A percentile compares a stretch with the other conserved stretches of the same genome.
Evolutionary conservation across 2,797 vertebrate genomes (phyloP).

Genomic region (Anabacerthia variegaticeps): DNA sequence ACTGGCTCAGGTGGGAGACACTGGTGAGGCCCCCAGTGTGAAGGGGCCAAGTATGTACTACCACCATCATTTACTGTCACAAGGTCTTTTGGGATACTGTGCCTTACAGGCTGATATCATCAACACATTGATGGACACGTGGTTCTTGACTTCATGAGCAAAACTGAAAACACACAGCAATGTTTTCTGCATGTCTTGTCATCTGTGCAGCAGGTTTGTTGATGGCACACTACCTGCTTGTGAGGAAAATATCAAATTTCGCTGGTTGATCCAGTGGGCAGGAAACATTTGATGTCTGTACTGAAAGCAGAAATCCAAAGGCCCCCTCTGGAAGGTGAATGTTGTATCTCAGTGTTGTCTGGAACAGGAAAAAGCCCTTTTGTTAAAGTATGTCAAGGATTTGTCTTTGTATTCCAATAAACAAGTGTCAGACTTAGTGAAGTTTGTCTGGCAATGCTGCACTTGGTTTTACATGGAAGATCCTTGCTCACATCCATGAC

Average conservation of each 20-base stretch:
- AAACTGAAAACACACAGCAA: neutral
- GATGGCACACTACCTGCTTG: slow-evolving; percentile 52
- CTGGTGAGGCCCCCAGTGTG: neutral
- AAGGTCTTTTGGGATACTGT: neutral
- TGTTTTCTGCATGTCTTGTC: neutral
- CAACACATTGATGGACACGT: neutral
- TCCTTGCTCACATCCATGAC: neutral
- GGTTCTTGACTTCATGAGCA: neutral
- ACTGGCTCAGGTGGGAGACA: neutral
- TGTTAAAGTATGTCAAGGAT: neutral
- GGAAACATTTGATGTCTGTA: slow-evolving; percentile 51
- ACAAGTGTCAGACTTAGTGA: neutral
- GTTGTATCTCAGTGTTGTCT: slow-evolving; percentile 68
- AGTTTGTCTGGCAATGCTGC: neutral
- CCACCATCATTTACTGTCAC: neutral
- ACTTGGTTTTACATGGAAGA: neutral
- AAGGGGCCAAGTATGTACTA: neutral
- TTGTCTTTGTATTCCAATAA: neutral
- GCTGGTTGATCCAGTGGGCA: slow-evolving; percentile 3
- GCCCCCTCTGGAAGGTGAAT: slow-evolving; percentile 45
- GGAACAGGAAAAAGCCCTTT: neutral
- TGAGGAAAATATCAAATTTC: slow-evolving; percentile 60
- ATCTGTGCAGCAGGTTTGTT: neutral
- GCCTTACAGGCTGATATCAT: neutral
- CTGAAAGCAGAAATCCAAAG: slow-evolving; percentile 69